Percentiles rank a stretch among this genome's conserved stretches.
Conservation (phyloP, 2,888 invertebrate species). For the Tachina fera region DNA sequence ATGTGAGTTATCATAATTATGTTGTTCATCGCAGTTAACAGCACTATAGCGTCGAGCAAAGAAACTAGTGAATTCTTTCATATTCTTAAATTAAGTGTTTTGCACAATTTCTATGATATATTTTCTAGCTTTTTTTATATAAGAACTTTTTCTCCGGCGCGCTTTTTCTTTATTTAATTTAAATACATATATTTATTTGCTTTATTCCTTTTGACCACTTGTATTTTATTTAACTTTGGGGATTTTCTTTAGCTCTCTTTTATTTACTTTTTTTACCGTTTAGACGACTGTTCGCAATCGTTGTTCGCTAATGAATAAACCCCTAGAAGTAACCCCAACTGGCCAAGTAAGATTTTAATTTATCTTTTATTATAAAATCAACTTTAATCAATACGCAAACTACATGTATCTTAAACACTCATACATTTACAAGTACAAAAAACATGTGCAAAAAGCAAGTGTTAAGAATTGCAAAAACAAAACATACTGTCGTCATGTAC, state of each 20-base stretch:
- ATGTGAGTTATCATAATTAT: conserved; percentile 66
- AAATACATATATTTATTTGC: neutral
- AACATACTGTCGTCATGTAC: neutral
- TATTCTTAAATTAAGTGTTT: conserved; percentile 74
- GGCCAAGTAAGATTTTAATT: conserved; percentile 76
- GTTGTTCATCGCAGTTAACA: conserved; percentile 83
- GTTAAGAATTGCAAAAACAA: conserved; percentile 61
- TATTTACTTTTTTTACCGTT: conserved; percentile 67
- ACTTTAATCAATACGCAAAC: conserved; percentile 62
- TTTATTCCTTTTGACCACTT: conserved; percentile 29
- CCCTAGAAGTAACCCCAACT: conserved; percentile 76
- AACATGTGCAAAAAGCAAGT: conserved; percentile 48
- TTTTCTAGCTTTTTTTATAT: conserved; percentile 18
- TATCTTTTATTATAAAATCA: conserved; percentile 55
- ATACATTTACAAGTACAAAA: conserved; percentile 21
- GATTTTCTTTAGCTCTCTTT: conserved; percentile 41
- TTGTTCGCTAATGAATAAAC: conserved; percentile 82
- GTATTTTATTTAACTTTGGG: conserved; percentile 15
- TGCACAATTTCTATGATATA: conserved; percentile 22
- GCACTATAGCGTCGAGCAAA: conserved; percentile 85
- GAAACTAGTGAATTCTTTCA: conserved; percentile 87
- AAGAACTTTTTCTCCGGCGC: conserved; percentile 15
- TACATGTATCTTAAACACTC: conserved; percentile 53
- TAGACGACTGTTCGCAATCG: conserved; percentile 81
- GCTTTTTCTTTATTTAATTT: conserved; percentile 25